Evolutionary conservation across 1,140 invertebrate genomes (phyloP), one percentile per base, ranked within the genome.

Genomic region (Drosophila lacertosa): DNA sequence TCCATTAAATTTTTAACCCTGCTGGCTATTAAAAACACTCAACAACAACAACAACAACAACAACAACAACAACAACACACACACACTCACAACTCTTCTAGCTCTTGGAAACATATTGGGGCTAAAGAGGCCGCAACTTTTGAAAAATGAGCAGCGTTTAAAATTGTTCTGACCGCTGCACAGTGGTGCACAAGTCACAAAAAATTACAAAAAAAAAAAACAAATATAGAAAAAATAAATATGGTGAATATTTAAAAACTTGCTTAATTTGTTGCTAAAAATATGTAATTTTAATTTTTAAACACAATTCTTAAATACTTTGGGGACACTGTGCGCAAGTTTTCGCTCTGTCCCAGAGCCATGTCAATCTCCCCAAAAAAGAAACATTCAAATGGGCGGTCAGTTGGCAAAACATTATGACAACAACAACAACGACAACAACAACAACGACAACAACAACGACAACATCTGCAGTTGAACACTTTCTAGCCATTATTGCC

Each of bases 1-100:
- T 88, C 82, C 82, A 88, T 88, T 88, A 88, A 88, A 88, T 88
- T 88, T 88, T 88, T 88, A 88, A 88, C 82, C 82, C 82, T 88
- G 77, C 77, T 66, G 77, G 82, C 82, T 88, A 88, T 88, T 88
- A 88, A 88, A 88, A 81, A 67, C 73, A 81, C 81, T 66, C 48
- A 60, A 66, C 42, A 66, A 20, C 44, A 66, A 16, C n/a, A 39
- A n/a, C n/a, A n/a, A n/a, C n/a, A n/a, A n/a, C n/a, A n/a, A n/a
- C 39, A 72, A 35, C 40, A 44, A 60, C 55, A 65, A 55, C 66
- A 54, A 70, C 42, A 66, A 67, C 50, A 65, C 24, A 71, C 32
- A 62, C 26, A 72, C 40, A 35, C 18, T 67, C 47, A 51, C 44
- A 62, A 44, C 64, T 54, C 35, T 40, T 54, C 35, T 40, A 77